These are phyloP conservation scores for Dicranocentrus wangi DNA, from an alignment of 2,888 invertebrate genomes.

Conservation along the genomic window DNA sequence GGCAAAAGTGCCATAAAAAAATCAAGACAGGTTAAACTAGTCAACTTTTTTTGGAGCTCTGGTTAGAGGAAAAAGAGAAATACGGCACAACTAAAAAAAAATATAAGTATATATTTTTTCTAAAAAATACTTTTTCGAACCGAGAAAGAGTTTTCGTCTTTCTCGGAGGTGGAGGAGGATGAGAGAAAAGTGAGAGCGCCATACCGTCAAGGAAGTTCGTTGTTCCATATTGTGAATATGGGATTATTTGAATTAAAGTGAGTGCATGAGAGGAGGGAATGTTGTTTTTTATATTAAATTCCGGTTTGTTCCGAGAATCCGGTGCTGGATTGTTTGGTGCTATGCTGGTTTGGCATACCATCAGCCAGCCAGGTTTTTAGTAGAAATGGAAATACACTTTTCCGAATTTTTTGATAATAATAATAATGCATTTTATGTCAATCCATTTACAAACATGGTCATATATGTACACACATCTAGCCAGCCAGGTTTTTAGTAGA, in stretches of 20 bases:
- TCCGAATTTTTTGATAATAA: no score
- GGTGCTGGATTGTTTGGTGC: no score
- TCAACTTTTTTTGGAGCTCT: neutral
- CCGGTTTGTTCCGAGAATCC: no score
- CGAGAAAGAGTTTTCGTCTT: constrained; percentile 8
- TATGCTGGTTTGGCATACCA: no score
- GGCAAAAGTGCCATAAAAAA: constrained; percentile 46
- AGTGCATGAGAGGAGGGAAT: no score
- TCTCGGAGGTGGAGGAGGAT: neutral
- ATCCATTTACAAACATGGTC: no score
- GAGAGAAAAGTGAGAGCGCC: neutral
- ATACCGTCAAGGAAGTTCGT: constrained; percentile 60
- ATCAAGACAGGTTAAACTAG: neutral
- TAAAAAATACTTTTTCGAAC: neutral
- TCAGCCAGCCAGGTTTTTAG: no score
- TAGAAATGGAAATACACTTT: no score
- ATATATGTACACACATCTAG: no score
- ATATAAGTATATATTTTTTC: neutral
- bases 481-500: no score
- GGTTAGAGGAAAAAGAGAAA: neutral
- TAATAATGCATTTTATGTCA: no score
- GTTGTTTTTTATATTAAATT: no score
- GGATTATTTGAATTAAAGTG: neutral
- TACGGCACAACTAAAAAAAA: neutral
- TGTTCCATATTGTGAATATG: constrained; percentile 45